Base-by-base conservation (phyloP, 92 coral and sea anemone genomes). In the Actinostola sp. region DNA sequence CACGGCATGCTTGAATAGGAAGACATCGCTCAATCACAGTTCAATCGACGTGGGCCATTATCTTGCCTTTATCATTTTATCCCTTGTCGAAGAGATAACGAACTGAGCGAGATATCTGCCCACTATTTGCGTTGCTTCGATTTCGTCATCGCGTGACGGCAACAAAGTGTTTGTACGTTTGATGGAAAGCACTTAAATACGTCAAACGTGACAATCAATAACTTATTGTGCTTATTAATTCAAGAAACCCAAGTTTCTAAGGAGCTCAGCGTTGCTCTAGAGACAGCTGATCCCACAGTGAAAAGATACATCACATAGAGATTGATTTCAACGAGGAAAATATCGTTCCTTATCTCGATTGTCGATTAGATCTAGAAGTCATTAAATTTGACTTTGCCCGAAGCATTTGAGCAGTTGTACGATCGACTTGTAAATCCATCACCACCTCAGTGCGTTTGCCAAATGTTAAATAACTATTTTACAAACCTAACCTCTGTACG, bases 111-210 rank as follows among this genome's bases (percentile, higher is more conserved):
- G 14, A n/a, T n/a, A n/a, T n/a, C n/a, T n/a, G n/a, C n/a, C n/a
- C n/a, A 48, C 19, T 25, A 53, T 20, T 25, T 53, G 25, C 55
- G 5, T 6, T 6, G 55, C 2, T 49, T 6, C 25, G 19, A 63
- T 39, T 28, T 46, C 39, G 32, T 17, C 4, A 5, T 66, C 72
- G 58, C 72, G 72, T 66, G 72, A 66, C 59, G 17, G n/a, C n/a
- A 8, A 3, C 19, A 28, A 32, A n/a, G 42, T 30, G 42, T 28
- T 16, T 44, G 52, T 44, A 61, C n/a, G n/a, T n/a, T 36, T 61
- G 48, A 17, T 24, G 49, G 23, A 35, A 46, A 66, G 28, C 59
- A 29, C 58, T 48, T 66, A 1, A 48, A 14, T 21, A 31, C 45
- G 33, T 44, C 72, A 42, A 42, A 42, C 8, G 11, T 29, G 42